phyloP scores from a whole-genome alignment of 2,113 vertebrate species.

The Menura novaehollandiae region DNA sequence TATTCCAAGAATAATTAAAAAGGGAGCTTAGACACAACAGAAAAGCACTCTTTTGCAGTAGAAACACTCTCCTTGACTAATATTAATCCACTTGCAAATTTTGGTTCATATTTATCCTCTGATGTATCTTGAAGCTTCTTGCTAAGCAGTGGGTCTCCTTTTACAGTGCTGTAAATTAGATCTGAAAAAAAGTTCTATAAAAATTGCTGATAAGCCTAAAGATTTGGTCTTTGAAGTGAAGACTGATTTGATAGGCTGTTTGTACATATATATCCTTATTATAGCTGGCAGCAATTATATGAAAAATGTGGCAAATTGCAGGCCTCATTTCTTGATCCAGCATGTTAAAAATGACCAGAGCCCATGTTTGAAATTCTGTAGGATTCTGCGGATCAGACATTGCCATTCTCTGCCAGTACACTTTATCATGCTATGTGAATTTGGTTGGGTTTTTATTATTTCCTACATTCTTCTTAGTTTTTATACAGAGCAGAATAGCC shows the following conservation, averaged over 20 bases:
- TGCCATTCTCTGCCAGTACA: accelerated
- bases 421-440: not conserved
- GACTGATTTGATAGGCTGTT: not conserved
- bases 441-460: not conserved
- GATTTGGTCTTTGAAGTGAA: not conserved
- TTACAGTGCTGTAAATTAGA: not conserved
- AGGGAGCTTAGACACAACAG: not conserved
- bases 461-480: not conserved
- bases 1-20: conserved; percentile 52
- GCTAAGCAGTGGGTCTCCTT: not conserved
- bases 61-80: not conserved
- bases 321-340: not conserved
- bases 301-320: not conserved
- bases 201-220: not conserved
- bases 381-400: not conserved
- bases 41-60: not conserved
- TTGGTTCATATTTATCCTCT: not conserved
- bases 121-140: not conserved
- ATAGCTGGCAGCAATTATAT: not conserved
- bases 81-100: conserved; percentile 2
- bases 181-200: not conserved
- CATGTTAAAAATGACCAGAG: not conserved
- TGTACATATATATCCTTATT: not conserved
- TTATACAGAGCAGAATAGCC: not conserved
- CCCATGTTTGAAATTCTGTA: accelerated